Percentiles rank a stretch among this genome's conserved stretches.
These are phyloP conservation scores for Zaprionus inermis DNA, from an alignment of 1,140 invertebrate genomes.

Conservation along the genomic window DNA sequence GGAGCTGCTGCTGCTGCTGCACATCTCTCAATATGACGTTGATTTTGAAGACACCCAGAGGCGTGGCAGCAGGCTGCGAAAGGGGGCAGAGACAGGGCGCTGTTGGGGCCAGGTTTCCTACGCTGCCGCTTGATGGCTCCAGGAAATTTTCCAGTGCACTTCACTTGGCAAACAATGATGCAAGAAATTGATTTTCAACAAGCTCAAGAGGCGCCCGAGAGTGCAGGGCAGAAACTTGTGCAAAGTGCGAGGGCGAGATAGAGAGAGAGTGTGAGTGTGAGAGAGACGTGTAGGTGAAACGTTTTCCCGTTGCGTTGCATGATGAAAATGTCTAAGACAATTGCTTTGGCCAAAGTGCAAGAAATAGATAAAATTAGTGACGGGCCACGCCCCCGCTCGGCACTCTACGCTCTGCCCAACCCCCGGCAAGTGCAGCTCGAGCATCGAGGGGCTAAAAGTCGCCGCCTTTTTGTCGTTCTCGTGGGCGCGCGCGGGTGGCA, in stretches of 20 bases:
- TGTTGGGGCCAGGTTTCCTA: constrained; percentile 1
- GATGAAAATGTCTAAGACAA: constrained; percentile 81
- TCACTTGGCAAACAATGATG: constrained; percentile 83
- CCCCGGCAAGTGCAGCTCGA: constrained; percentile 10
- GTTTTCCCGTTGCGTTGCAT: constrained; percentile 38
- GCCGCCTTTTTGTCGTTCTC: constrained; percentile 27
- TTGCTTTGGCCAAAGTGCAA: constrained; percentile 80
- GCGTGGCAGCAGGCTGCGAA: constrained; percentile 1
- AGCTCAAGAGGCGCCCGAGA: constrained; percentile 61
- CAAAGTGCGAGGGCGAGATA: neutral
- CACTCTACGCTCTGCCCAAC: neutral
- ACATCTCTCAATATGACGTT: constrained; percentile 79
- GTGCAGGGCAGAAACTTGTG: constrained; percentile 26
- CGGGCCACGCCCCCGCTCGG: constrained; percentile 49
- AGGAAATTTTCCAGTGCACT: constrained; percentile 83
- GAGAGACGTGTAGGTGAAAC: constrained; percentile 40
- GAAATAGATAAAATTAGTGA: constrained; percentile 83
- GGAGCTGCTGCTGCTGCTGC: constrained; percentile 35
- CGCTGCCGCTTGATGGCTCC: constrained; percentile 57
- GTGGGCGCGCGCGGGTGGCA: neutral
- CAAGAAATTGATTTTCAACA: constrained; percentile 84
- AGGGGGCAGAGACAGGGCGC: neutral
- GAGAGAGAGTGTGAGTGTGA: neutral
- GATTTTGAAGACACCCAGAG: constrained; percentile 64
- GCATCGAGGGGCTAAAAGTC: constrained; percentile 14